phyloP scores from a whole-genome alignment of 2,797 vertebrate species.

The Champsocephalus gunnari region DNA sequence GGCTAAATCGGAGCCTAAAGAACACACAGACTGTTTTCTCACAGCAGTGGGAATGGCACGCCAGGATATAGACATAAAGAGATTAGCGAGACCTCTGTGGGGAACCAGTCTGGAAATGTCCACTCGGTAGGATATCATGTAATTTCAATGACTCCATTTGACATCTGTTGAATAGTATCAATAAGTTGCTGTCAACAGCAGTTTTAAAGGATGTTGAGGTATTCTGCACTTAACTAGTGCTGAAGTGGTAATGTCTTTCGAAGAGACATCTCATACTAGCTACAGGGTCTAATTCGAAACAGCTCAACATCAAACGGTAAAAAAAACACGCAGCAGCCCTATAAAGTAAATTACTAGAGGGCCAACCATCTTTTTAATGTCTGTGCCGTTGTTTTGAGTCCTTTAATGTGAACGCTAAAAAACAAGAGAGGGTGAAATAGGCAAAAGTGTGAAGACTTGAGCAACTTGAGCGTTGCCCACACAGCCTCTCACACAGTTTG shows the following conservation, averaged over 20 bases:
- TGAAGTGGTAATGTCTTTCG: constrained; percentile 8
- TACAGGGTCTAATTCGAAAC: constrained; percentile 50
- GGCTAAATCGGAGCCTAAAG: constrained; percentile 79
- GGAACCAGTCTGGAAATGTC: constrained; percentile 71
- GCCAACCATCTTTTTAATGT: constrained; percentile 63
- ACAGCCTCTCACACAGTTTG: constrained; percentile 37
- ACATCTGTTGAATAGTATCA: constrained; percentile 39
- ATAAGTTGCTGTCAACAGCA: constrained; percentile 30
- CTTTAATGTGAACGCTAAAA: constrained; percentile 68
- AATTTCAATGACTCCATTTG: constrained; percentile 19
- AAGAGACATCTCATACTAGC: not conserved
- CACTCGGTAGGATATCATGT: constrained; percentile 45
- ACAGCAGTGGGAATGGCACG: constrained; percentile 55
- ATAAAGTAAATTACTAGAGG: constrained; percentile 71
- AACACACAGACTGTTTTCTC: constrained; percentile 82
- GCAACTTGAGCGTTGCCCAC: constrained; percentile 3
- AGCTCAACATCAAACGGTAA: constrained; percentile 52
- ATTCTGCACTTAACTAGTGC: not conserved
- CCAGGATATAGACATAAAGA: constrained; percentile 57
- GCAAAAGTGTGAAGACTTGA: not conserved
- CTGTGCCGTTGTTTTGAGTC: constrained; percentile 60
- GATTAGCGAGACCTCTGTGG: constrained; percentile 68
- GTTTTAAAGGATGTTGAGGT: constrained; percentile 14
- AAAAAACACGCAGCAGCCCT: constrained; percentile 45
- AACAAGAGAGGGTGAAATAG: constrained; percentile 58